These are phyloP conservation scores for Urocitellus parryii DNA, from an alignment of 2,113 vertebrate genomes.

Conservation along the genomic window DNA sequence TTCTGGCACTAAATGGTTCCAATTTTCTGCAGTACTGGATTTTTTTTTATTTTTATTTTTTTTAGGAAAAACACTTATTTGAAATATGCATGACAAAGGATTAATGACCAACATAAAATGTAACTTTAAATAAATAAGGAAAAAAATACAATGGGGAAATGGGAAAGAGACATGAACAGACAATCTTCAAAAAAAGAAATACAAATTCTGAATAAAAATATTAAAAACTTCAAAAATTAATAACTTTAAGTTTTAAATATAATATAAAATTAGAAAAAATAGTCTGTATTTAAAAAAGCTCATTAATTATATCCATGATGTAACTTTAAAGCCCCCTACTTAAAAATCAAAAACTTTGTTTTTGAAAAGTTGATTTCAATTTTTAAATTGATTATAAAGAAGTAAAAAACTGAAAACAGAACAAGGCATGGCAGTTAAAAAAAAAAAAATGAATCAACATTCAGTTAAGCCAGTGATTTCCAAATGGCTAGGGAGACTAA, in stretches of 20 bases:
- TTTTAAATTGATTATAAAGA: slow-evolving; percentile 35
- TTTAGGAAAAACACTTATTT: no score
- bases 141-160: no score
- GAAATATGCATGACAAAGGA: no score
- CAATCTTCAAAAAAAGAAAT: no score
- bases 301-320: neutral
- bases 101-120: no score
- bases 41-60: no score
- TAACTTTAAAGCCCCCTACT: slow-evolving; percentile 41
- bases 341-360: neutral
- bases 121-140: no score
- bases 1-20: no score
- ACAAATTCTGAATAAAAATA: no score
- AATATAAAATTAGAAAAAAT: slow-evolving; percentile 5
- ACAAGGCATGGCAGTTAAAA: neutral
- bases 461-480: neutral
- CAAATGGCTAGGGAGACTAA: neutral
- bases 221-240: no score
- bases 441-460: neutral
- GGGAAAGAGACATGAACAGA: no score
- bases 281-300: neutral
- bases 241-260: neutral
- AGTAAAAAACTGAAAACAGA: slow-evolving; percentile 23
- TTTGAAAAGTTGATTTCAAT: neutral
- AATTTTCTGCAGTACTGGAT: no score